Conservation (phyloP, 2,797 vertebrate genomes). For the Sciurus carolinensis region DNA sequence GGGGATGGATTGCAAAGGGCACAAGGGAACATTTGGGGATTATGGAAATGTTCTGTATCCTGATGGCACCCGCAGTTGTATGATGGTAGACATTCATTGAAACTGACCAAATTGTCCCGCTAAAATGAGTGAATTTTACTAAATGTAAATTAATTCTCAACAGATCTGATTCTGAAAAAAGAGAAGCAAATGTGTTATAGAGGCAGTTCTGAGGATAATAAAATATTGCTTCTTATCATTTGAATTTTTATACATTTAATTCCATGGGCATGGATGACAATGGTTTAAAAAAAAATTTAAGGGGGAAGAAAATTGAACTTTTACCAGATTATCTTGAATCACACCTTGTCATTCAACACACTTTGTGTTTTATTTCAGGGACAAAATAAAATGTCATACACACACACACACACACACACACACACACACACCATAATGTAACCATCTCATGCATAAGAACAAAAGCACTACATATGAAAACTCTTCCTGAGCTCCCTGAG, state of each 20-base stretch:
- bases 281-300: neutral
- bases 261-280: neutral
- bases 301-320: slow-evolving; percentile 33
- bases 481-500: neutral
- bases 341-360: neutral
- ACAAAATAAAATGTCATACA: slow-evolving; percentile 1
- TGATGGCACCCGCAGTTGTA: neutral
- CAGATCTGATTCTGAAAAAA: neutral
- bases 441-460: neutral
- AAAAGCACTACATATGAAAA: neutral
- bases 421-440: neutral
- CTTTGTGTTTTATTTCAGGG: slow-evolving; percentile 49
- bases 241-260: slow-evolving; percentile 12
- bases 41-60: neutral
- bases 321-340: slow-evolving; percentile 43
- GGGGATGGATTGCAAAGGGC: neutral
- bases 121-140: neutral
- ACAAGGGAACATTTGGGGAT: neutral
- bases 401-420: neutral
- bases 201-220: neutral
- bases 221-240: neutral
- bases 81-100: neutral
- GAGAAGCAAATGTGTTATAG: neutral
- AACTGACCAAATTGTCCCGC: neutral
- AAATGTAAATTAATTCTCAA: neutral